Conservation (phyloP, 2,797 vertebrate species). For the Spinus olivaceus region DNA sequence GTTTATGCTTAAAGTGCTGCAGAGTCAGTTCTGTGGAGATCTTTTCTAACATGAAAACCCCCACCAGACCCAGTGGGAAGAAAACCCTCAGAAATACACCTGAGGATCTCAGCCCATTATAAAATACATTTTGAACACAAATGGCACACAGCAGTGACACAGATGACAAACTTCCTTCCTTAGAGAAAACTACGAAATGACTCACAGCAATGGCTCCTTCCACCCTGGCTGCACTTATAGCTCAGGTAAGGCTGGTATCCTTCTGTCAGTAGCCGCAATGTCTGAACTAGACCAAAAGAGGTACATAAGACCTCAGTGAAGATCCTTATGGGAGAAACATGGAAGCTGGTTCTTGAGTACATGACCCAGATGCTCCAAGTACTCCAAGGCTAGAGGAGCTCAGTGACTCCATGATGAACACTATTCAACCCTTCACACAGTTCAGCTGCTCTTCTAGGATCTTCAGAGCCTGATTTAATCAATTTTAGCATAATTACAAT, state of each 20-base stretch:
- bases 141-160: neutral
- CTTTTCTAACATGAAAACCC: neutral
- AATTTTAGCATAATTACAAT: neutral
- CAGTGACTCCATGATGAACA: neutral
- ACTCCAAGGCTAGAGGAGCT: neutral
- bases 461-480: neutral
- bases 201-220: neutral
- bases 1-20: neutral
- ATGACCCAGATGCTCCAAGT: neutral
- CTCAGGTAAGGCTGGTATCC: neutral
- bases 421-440: neutral
- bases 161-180: neutral
- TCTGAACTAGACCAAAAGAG: neutral
- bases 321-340: no score
- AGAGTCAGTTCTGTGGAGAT: neutral
- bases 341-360: neutral
- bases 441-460: neutral
- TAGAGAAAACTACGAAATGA: fast-evolving
- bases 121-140: neutral
- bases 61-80: neutral
- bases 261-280: neutral
- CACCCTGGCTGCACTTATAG: neutral
- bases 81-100: neutral
- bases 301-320: neutral
- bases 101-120: neutral